Base-by-base conservation (phyloP, 2,888 invertebrate species). In the Serripes groenlandicus region DNA sequence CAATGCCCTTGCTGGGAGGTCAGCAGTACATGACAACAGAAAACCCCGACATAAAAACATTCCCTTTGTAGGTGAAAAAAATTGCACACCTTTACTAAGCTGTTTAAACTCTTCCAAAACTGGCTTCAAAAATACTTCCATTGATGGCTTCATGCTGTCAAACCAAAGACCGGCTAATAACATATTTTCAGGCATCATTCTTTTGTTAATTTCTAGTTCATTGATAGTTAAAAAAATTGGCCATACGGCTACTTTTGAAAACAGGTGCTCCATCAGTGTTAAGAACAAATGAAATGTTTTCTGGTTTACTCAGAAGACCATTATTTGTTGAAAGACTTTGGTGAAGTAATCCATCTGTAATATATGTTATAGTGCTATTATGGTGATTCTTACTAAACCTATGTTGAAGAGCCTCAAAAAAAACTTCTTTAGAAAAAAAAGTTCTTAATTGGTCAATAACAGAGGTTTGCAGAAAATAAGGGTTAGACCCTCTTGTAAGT, bases 231-330 rank as follows among this genome's bases (percentile, higher is more conserved):
- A 35, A 62, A 68, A 85, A 4, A 85, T 3, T 21, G 85, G 85
- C 85, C 85, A 85, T n/a, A 85, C 62, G 81, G 30, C 75, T 75
- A 35, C 81, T 81, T 64, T 81, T 84, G 49, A 84, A 81, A 21
- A 84, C 72, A 11, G 81, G 78, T n/a, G 78, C 81, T 30, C 84
- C 78, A 73, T 84, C 84, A n/a, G 81, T 84, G 37, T 85, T 81
- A 23, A 71, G 68, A 23, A 74, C 69, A 64, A 85, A 85, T n/a
- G 85, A 85, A 3, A 85, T 70, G 54, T 85, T 85, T 52, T 81
- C 73, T 5, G 78, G 81, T 7, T 49, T 23, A 30, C 72, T 66
- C 30, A 81, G 35, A 28, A 64, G 74, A n/a, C 81, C 78, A 52
- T 56, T 34, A 26, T 74, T 70, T 26, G 60, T 7, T 34, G 62